Conservation (phyloP, 2,797 vertebrate genomes). For the Salmo trutta region DNA sequence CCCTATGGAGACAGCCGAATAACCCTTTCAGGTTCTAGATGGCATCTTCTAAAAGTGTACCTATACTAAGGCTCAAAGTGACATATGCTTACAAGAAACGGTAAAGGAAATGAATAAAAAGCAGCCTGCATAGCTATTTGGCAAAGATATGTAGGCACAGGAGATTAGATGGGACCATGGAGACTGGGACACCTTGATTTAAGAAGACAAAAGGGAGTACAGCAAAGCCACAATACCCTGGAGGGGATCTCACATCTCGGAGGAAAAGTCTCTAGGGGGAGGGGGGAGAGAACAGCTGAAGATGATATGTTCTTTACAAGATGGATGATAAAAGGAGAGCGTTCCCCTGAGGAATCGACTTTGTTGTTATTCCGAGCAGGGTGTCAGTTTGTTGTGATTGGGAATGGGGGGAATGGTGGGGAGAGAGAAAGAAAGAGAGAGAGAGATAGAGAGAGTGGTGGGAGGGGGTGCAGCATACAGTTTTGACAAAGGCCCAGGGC, state of each 20-base stretch:
- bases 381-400: slow-evolving; percentile 58
- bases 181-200: slow-evolving; percentile 24
- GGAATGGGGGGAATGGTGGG: slow-evolving; percentile 25
- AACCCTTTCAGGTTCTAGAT: no score
- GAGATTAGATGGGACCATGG: slow-evolving; percentile 4
- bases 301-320: slow-evolving; percentile 39
- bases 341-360: slow-evolving; percentile 37
- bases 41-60: no score
- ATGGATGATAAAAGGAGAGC: slow-evolving; percentile 31
- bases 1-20: no score
- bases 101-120: not conserved
- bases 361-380: slow-evolving; percentile 61
- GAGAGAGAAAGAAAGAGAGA: slow-evolving; percentile 21
- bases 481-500: not conserved
- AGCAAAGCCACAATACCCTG: no score
- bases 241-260: no score
- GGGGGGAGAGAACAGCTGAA: slow-evolving; percentile 27
- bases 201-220: not conserved
- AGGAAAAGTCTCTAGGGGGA: no score
- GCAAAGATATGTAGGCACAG: not conserved
- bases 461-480: slow-evolving; percentile 42
- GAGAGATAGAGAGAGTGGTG: no score
- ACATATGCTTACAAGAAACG: not conserved
- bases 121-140: not conserved
- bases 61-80: not conserved